These are phyloP conservation scores for Solenodon paradoxus DNA, from an alignment of 2,113 vertebrate species.

Conservation along the genomic window DNA sequence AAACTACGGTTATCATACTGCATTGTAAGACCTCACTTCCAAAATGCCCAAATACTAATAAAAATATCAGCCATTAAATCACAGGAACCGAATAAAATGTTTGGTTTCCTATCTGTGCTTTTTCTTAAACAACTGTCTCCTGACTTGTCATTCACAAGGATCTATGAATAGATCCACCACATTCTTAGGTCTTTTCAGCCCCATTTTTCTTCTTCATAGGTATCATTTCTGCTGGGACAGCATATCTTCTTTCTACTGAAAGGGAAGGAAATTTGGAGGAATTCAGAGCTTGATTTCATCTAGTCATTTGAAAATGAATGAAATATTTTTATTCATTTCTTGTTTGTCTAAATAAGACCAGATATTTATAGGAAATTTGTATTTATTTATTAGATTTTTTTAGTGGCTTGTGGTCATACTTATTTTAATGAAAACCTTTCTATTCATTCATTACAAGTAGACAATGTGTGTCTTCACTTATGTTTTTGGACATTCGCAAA, in stretches of 20 bases:
- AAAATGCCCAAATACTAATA: background rate
- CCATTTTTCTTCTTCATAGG: background rate
- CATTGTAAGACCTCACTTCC: rapidly evolving
- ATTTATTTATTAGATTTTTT: background rate
- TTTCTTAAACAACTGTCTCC: background rate
- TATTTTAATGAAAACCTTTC: background rate
- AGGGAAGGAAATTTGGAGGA: background rate
- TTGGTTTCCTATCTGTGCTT: background rate
- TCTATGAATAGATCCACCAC: background rate
- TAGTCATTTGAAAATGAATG: background rate
- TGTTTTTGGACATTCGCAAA: conserved; percentile 5
- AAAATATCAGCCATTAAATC: background rate
- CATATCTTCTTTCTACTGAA: background rate
- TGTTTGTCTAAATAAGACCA: background rate
- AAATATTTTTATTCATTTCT: background rate
- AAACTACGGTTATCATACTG: rapidly evolving
- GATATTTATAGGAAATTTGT: background rate
- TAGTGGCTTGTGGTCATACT: background rate
- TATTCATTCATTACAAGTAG: background rate
- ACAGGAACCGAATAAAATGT: background rate
- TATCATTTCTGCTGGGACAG: background rate
- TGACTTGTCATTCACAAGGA: background rate
- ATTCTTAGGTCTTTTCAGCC: background rate
- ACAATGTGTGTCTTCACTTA: conserved; percentile 9
- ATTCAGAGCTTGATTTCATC: background rate